Base-by-base conservation (phyloP, 2,888 invertebrate species). In the Drosophila niveifrons region DNA sequence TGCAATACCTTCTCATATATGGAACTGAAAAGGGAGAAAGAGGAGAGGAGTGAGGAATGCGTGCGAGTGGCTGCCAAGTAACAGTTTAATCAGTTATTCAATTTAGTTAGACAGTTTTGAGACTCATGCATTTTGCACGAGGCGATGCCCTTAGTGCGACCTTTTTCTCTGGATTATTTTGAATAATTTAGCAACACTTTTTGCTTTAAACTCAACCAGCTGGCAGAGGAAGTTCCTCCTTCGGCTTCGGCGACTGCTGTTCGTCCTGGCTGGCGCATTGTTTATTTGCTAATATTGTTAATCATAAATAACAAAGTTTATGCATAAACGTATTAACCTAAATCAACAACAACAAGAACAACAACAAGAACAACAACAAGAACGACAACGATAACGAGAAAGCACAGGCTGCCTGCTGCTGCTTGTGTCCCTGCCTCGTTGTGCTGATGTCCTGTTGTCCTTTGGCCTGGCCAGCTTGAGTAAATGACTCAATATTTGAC, bases 401-500 rank as follows among this genome's bases (percentile, higher is more conserved):
- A 41, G 39, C 13, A 41, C 39, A 41, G 58, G 41, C 28, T n/a
- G 48, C 23, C 23, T 56, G 13, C 55, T 50, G 46, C 50, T 18
- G 8, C 17, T 34, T 15, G 36, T 15, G 36, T 48, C 18, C 34
- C 15, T 13, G 46, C 41, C 44, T 41, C 39, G 41, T 13, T 11
- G 50, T 58, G 43, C 23, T 23, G 53, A 48, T 80, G 50, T 58
- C 47, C 23, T 23, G 53, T 53, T 80, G 81, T 79, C 77, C 71
- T 72, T 71, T 66, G 64, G 47, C 65, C 56, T 56, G 63, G 51
- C 15, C 79, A 82, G 73, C 79, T 84, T 83, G 81, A 70, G 75
- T 75, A 84, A 82, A 85, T 84, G 85, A 84, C 83, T 84, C 83
- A 84, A 84, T 84, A 85, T 84, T 84, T 84, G 83, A 85, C 83